Conservation (phyloP, 2,888 invertebrate genomes). For the Onchidella celtica region DNA sequence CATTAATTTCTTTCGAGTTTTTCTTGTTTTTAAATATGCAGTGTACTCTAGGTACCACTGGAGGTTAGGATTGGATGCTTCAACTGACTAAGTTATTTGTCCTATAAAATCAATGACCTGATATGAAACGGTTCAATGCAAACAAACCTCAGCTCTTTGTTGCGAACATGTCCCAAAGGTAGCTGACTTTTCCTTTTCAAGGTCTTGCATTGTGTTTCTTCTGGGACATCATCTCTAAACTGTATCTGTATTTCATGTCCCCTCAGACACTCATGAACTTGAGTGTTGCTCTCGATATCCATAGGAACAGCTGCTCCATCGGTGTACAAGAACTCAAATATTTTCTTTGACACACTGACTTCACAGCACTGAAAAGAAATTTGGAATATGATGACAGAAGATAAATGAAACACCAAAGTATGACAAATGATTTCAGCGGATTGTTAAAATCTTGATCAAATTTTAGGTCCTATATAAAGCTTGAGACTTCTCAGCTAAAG, state of each 20-base stretch:
- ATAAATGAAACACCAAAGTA: background rate
- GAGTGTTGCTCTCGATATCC: conserved; percentile 1
- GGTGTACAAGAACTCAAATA: conserved; percentile 25
- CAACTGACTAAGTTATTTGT: no score
- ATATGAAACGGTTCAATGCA: no score
- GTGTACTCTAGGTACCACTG: no score
- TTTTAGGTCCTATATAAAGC: no score
- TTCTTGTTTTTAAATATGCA: no score
- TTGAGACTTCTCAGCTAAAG: no score
- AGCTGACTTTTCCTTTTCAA: conserved; percentile 26
- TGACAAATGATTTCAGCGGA: background rate
- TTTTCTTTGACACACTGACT: background rate
- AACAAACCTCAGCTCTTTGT: conserved; percentile 37
- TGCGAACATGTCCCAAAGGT: background rate
- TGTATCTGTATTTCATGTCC: conserved; percentile 22
- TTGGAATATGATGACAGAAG: no score
- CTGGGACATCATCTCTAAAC: background rate
- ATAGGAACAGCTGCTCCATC: conserved; percentile 33
- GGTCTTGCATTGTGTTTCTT: background rate
- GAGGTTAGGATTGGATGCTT: no score
- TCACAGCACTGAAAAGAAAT: conserved; percentile 26
- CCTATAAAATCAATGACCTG: no score
- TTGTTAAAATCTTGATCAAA: background rate
- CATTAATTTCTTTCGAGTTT: no score
- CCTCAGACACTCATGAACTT: conserved; percentile 35